Percentiles rank a stretch among this genome's conserved stretches.
These are phyloP conservation scores for Spisula solida DNA, from an alignment of 2,888 invertebrate species.

Conservation along the genomic window DNA sequence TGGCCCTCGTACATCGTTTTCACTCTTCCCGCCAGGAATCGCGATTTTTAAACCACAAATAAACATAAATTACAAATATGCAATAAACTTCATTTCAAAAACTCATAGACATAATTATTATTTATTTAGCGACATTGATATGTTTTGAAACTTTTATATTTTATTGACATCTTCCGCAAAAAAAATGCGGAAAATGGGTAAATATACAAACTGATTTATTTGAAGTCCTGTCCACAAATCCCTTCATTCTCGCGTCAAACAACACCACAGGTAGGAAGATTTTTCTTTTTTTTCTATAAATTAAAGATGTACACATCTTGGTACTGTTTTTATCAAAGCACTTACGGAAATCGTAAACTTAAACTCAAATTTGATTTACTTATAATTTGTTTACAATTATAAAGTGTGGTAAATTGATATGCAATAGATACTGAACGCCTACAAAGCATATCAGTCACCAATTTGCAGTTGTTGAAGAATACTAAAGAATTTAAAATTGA, in stretches of 20 bases:
- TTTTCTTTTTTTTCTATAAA: no score
- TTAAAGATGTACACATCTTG: background rate
- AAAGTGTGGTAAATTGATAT: background rate
- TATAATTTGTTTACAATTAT: no score
- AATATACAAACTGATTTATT: background rate
- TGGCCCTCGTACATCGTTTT: background rate
- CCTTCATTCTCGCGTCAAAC: background rate
- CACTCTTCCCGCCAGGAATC: background rate
- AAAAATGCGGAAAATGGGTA: background rate
- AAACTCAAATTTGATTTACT: background rate
- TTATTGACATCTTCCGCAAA: constrained; percentile 5
- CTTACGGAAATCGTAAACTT: background rate
- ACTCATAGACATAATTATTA: background rate
- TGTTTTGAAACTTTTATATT: background rate
- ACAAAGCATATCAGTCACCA: no score
- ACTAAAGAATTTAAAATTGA: no score
- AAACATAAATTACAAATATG: background rate
- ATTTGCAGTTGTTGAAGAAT: no score
- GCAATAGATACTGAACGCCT: no score
- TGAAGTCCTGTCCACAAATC: background rate
- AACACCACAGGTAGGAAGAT: background rate
- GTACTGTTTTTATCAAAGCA: background rate
- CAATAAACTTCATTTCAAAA: background rate
- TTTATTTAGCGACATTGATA: background rate
- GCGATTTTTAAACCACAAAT: background rate